Conservation (phyloP, 2,113 vertebrate species). For the Desmodus rotundus region DNA sequence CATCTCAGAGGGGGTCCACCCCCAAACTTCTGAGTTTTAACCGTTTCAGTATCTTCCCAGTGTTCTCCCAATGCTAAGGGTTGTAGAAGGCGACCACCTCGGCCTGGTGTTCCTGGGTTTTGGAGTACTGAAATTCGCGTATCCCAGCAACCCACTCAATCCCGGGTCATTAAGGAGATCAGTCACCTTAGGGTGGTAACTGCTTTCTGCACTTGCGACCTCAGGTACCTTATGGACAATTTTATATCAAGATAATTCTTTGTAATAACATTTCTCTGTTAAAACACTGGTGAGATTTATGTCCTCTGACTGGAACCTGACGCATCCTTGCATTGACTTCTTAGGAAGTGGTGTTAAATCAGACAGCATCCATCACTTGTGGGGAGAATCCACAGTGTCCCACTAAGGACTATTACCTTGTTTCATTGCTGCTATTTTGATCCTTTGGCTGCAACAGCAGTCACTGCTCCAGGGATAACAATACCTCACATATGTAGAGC, state of each 20-base stretch:
- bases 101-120: not conserved
- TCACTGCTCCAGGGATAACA: not conserved
- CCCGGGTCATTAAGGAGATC: not conserved
- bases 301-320: not conserved
- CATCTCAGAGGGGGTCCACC: not conserved
- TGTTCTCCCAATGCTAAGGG: not conserved
- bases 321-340: not conserved
- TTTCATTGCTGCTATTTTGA: conserved; percentile 32
- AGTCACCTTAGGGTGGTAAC: not conserved
- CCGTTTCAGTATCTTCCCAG: not conserved
- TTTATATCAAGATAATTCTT: not conserved
- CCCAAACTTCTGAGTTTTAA: not conserved
- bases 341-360: not conserved
- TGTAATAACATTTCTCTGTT: not conserved
- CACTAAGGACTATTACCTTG: not conserved
- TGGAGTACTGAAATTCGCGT: not conserved
- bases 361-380: not conserved
- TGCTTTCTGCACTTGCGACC: not conserved
- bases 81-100: not conserved
- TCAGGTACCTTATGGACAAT: not conserved
- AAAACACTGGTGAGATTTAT: not conserved
- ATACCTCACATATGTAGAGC: not conserved
- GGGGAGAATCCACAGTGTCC: not conserved
- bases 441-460: not conserved
- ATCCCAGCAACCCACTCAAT: not conserved